Conservation (phyloP, 2,888 invertebrate species). For the Enoplolaimus lenunculus region DNA sequence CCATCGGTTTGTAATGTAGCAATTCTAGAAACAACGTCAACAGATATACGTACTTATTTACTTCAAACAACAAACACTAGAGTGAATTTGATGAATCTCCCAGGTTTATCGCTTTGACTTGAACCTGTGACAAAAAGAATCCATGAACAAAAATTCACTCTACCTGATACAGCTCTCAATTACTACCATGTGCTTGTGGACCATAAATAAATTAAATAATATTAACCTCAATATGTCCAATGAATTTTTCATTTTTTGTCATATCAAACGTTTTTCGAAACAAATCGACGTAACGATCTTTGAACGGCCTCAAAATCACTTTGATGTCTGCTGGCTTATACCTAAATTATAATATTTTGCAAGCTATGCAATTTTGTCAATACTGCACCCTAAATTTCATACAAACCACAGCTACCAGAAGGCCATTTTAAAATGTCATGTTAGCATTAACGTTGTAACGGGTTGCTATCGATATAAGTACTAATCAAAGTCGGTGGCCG, state of each 20-base stretch:
- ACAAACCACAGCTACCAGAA: too few species aligned
- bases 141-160: conserved; percentile 7
- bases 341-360: conserved; percentile 39
- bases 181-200: conserved; percentile 17
- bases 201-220: conserved; percentile 20
- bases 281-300: conserved; percentile 63
- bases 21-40: conserved; percentile 43
- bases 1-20: conserved; percentile 61
- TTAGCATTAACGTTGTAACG: too few species aligned
- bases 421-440: too few species aligned
- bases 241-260: conserved; percentile 64
- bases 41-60: too few species aligned
- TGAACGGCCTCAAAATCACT: conserved; percentile 63
- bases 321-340: conserved; percentile 84
- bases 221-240: conserved; percentile 58
- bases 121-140: too few species aligned
- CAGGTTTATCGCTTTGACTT: too few species aligned
- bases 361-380: too few species aligned
- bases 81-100: too few species aligned
- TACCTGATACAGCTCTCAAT: not conserved
- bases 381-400: too few species aligned
- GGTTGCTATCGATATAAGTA: too few species aligned
- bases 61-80: too few species aligned
- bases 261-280: conserved; percentile 61
- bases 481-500: too few species aligned